Percentiles rank a stretch among this genome's conserved stretches.
Conservation (phyloP, 1,140 invertebrate species). For the Pentalonia nigronervosa region DNA sequence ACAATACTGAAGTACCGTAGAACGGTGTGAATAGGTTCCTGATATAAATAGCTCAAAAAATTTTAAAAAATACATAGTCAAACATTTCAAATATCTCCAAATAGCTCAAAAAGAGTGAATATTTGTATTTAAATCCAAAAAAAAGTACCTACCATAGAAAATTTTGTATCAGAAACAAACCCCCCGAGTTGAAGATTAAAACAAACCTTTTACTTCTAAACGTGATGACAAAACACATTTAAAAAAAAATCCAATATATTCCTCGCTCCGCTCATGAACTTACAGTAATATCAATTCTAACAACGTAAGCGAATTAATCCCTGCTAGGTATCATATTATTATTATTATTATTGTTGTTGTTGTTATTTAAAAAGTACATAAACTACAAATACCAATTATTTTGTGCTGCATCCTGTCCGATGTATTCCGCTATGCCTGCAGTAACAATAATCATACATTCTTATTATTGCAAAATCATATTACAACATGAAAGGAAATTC, state of each 20-base stretch:
- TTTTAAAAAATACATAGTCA: too few relatives aligned
- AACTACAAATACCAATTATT: background rate
- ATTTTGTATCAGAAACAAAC: background rate
- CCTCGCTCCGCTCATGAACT: background rate
- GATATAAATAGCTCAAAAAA: too few relatives aligned
- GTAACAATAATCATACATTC: background rate
- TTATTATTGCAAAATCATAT: constrained; percentile 1
- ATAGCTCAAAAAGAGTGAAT: too few relatives aligned
- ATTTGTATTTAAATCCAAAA: too few relatives aligned
- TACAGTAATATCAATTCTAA: background rate
- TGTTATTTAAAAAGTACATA: background rate
- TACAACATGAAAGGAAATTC: constrained; percentile 7
- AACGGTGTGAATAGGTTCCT: too few relatives aligned
- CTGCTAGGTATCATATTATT: too few relatives aligned
- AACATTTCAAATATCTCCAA: too few relatives aligned
- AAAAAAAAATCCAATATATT: background rate
- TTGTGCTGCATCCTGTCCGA: background rate
- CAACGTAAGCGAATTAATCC: background rate
- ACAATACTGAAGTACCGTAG: too few relatives aligned
- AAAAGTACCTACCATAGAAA: background rate
- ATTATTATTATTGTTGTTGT: background rate
- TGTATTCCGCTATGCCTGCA: background rate
- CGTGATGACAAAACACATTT: background rate
- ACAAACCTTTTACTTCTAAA: background rate
- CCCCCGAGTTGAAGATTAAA: background rate